Base-by-base conservation (phyloP, 1,140 invertebrate genomes). In the Drosophila simulans region DNA sequence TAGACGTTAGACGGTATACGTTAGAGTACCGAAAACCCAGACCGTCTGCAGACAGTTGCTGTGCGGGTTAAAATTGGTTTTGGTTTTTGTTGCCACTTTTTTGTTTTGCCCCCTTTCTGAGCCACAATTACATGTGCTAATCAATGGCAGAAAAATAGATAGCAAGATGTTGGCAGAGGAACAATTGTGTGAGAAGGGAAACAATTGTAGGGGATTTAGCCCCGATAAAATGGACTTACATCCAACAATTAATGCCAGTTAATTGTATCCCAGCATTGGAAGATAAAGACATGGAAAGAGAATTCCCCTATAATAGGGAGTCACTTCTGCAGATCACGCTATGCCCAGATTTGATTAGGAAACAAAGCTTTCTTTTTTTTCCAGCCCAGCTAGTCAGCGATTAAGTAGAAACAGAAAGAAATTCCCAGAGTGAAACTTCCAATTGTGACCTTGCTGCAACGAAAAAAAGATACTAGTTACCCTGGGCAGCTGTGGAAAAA, bases 61-160 rank as follows among this genome's bases (percentile, higher is more conserved):
- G 51, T 40, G 51, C 54, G 53, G 49, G 17, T 43, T 64, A n/a
- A 73, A 64, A 74, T 74, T 74, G 71, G 71, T 40, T 74, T 74
- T 27, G 58, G n/a, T 63, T 74, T 49, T 34, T 49, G 25, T 27
- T 49, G 13, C 48, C 35, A 22, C 55, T 25, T 40, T 37, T 37
- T 37, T 13, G 11, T 13, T 37, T 37, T 37, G 35, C 13, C 15
- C 39, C 27, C 48, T 34, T 13, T 53, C 43, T 35, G 72, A 20
- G 71, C 35, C 46, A 76, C 60, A 75, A 76, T 76, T 76, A 76
- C 60, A 76, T 65, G 72, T 76, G 72, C 72, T 76, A 76, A 76
- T 76, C 72, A 76, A 76, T 76, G 72, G 60, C 40, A 53, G 53
- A 39, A 75, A 66, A 51, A 57, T 27, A 59, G 40, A 58, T 31